phyloP scores from a whole-genome alignment of 2,888 invertebrate genomes.

The Copidosoma aretas region DNA sequence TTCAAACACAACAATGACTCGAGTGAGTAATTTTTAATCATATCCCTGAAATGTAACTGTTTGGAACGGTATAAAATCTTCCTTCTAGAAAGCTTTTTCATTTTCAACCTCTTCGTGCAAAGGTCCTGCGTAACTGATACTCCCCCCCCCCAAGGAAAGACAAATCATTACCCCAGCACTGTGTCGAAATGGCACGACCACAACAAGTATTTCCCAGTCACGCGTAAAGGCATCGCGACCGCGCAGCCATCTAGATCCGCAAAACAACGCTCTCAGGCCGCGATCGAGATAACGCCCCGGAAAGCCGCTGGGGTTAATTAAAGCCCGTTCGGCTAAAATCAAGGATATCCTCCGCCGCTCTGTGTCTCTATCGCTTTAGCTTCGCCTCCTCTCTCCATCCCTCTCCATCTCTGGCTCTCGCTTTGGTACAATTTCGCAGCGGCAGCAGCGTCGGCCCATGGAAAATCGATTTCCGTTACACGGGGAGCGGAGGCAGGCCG shows the following conservation, averaged over 20 bases:
- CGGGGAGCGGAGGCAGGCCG: not conserved
- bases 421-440: not conserved
- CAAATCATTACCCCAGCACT: no score
- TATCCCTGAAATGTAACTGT: no score
- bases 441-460: not conserved
- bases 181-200: not conserved
- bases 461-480: conserved; percentile 26
- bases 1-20: no score
- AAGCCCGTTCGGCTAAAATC: conserved; percentile 53
- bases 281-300: conserved; percentile 55
- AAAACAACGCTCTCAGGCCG: conserved; percentile 12
- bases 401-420: conserved; percentile 30
- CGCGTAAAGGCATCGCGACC: not conserved
- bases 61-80: no score
- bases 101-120: no score
- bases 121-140: no score
- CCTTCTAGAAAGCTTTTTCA: no score
- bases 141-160: no score
- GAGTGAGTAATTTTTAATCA: no score
- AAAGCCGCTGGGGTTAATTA: conserved; percentile 54
- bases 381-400: conserved; percentile 12
- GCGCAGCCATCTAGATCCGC: conserved; percentile 24
- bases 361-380: conserved; percentile 24
- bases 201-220: not conserved
- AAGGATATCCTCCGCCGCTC: conserved; percentile 40